A percentile compares a stretch with the other conserved stretches of the same genome.
phyloP scores from a whole-genome alignment of 2,888 invertebrate genomes.

The Campopleginae sp. region DNA sequence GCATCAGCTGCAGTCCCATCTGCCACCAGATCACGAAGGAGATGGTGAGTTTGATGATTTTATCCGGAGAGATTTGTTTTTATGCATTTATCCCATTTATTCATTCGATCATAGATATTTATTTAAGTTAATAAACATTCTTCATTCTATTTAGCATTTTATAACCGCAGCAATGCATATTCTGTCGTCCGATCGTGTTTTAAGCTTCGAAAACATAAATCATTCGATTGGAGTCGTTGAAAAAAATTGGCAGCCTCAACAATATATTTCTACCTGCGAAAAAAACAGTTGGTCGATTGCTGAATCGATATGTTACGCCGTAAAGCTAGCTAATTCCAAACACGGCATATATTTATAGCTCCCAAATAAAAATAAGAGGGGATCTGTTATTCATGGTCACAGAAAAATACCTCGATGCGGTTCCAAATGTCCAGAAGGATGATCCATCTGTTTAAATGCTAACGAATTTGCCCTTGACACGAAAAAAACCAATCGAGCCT shows the following conservation, averaged over 20 bases:
- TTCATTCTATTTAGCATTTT: background rate
- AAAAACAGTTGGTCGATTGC: background rate
- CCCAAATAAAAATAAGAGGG: background rate
- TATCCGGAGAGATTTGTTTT: conserved; percentile 1
- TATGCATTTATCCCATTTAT: background rate
- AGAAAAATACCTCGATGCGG: background rate
- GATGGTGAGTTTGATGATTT: conserved; percentile 82
- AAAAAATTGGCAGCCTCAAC: background rate
- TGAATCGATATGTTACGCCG: background rate
- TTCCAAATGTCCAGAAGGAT: background rate
- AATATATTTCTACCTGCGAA: background rate
- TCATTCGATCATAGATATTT: background rate
- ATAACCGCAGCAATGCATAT: background rate
- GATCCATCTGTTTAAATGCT: conserved; percentile 14
- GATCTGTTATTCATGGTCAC: background rate
- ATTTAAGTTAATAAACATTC: background rate
- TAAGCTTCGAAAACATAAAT: background rate
- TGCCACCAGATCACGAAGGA: conserved; percentile 88
- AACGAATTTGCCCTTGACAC: conserved; percentile 12
- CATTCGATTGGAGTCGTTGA: background rate
- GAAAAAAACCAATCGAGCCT: conserved; percentile 21
- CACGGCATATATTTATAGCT: background rate
- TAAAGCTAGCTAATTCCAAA: background rate
- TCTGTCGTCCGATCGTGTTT: background rate
- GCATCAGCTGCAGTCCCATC: conserved; percentile 89